A percentile compares a stretch with the other conserved stretches of the same genome.
These are phyloP conservation scores for Chelon labrosus DNA, from an alignment of 2,797 vertebrate species.

Conservation along the genomic window DNA sequence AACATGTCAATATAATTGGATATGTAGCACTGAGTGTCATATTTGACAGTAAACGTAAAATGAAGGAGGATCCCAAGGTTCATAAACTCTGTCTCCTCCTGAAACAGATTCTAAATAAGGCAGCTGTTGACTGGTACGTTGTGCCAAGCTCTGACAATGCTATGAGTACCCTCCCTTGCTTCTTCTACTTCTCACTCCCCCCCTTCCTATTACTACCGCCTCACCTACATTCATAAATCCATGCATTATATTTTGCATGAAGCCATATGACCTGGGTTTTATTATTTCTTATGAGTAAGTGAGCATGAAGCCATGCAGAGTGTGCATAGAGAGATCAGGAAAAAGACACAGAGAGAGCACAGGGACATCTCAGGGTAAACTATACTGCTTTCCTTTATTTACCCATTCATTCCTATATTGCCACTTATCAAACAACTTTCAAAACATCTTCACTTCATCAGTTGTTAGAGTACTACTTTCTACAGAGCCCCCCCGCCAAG, in stretches of 20 bases:
- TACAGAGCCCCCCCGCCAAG: constrained; percentile 13
- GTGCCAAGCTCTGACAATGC: constrained; percentile 70
- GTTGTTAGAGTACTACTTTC: constrained; percentile 23
- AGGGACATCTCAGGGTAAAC: constrained; percentile 81
- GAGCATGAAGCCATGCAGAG: constrained; percentile 56
- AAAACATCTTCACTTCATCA: constrained; percentile 24
- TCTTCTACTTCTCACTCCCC: constrained; percentile 1
- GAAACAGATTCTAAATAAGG: constrained; percentile 76
- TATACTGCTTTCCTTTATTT: constrained; percentile 64
- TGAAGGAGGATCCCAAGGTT: constrained; percentile 80
- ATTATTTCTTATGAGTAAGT: constrained; percentile 57
- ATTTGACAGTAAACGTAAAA: constrained; percentile 79
- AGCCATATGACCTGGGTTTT: constrained; percentile 52
- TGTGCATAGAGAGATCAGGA: constrained; percentile 48
- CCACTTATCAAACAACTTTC: constrained; percentile 4
- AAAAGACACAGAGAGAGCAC: constrained; percentile 46
- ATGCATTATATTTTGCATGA: constrained; percentile 60
- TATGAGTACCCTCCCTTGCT: constrained; percentile 48
- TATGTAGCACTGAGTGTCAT: constrained; percentile 88
- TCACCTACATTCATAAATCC: constrained; percentile 34
- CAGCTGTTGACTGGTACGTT: constrained; percentile 81
- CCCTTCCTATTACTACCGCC: constrained; percentile 5
- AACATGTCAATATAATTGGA: constrained; percentile 88
- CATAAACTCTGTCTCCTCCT: constrained; percentile 78
- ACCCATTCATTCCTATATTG: constrained; percentile 42